A percentile compares a stretch with the other conserved stretches of the same genome.
Evolutionary conservation across 2,113 vertebrate species (phyloP).

Genomic region (Lethenteron camtschaticum): DNA sequence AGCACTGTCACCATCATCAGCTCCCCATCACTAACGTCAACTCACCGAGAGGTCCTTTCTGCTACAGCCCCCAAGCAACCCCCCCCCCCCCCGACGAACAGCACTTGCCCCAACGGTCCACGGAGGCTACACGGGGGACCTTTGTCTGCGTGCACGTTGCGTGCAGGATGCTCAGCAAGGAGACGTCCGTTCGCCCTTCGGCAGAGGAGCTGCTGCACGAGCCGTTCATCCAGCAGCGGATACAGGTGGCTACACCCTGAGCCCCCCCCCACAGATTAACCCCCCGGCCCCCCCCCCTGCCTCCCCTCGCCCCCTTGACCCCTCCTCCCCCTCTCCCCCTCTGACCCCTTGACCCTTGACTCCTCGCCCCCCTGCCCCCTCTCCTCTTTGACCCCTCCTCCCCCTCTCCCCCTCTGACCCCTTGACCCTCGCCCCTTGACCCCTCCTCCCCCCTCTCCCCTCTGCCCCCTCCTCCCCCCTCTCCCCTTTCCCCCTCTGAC

Average conservation of each 20-base stretch:
- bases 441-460: neutral
- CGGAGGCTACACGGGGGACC: constrained; percentile 7
- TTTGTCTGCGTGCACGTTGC: neutral
- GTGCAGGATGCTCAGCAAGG: constrained; percentile 9
- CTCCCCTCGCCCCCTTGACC: neutral
- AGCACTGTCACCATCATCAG: constrained; percentile 6
- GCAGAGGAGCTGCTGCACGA: constrained; percentile 9
- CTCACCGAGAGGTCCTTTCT: constrained; percentile 8
- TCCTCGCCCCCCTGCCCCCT: neutral
- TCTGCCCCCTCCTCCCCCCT: neutral
- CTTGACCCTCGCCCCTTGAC: too few species aligned
- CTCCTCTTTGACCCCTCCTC: neutral
- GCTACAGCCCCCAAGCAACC: constrained; percentile 1
- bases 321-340: neutral
- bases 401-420: too few species aligned
- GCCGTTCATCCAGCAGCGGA: constrained; percentile 8
- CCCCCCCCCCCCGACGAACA: constrained; percentile 6
- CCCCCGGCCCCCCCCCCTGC: neutral
- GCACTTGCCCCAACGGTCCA: constrained; percentile 7
- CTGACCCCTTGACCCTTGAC: neutral
- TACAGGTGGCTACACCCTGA: constrained; percentile 6
- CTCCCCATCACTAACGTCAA: too few species aligned
- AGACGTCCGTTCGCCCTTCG: constrained; percentile 10
- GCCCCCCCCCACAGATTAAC: neutral
- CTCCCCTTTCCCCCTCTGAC: too few species aligned